Conservation (phyloP, 2,797 vertebrate species). For the Nyctibius grandis region DNA sequence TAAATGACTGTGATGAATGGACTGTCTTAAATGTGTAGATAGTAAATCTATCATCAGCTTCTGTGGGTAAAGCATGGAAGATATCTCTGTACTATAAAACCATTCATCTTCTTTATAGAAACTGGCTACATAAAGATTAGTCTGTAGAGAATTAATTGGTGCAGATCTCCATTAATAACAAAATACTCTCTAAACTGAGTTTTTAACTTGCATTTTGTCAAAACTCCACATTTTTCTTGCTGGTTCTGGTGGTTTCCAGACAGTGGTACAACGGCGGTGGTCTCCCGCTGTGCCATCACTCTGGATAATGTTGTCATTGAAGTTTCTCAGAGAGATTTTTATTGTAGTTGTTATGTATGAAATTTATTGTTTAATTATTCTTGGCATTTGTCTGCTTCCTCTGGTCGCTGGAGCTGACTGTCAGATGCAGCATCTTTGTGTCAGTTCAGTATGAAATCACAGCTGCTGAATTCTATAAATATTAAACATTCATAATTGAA, state of each 20-base stretch:
- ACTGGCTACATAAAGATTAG: not conserved
- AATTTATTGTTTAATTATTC: not conserved
- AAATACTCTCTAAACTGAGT: not conserved
- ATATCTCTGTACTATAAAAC: not conserved
- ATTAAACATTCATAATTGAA: not conserved
- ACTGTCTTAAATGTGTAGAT: not conserved
- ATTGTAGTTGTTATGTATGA: not conserved
- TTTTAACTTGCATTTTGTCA: not conserved
- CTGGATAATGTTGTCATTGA: too few species aligned
- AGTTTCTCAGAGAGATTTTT: not conserved
- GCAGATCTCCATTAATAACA: not conserved
- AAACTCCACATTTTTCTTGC: accelerated
- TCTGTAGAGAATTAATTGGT: not conserved
- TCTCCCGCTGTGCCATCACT: too few species aligned
- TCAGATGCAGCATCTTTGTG: not conserved
- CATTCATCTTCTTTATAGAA: not conserved
- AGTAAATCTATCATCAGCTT: not conserved
- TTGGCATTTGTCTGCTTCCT: not conserved
- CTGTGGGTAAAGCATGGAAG: not conserved
- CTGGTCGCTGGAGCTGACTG: not conserved
- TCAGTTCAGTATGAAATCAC: not conserved
- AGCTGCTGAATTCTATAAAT: constrained; percentile 19
- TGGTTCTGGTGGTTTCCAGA: too few species aligned
- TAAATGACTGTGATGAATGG: constrained; percentile 31
- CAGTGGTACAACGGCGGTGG: too few species aligned